A percentile compares a stretch with the other conserved stretches of the same genome.
phyloP scores from a whole-genome alignment of 1,140 invertebrate species.

The Brachystomella parvula region DNA sequence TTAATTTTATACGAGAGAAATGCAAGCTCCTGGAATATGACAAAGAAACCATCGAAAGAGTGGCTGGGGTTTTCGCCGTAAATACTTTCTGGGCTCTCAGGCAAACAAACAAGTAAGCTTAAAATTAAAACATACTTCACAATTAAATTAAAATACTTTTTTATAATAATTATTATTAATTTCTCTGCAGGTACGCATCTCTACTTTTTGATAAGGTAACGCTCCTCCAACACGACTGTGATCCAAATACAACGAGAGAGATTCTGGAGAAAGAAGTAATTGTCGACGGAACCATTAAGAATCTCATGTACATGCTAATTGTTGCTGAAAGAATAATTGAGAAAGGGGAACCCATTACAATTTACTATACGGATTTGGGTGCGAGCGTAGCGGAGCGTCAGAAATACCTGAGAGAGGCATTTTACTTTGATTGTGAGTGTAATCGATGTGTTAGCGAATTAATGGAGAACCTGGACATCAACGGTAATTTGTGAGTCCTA shows the following conservation, averaged over 20 bases:
- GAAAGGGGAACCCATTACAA: not conserved
- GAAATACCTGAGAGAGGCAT: not conserved
- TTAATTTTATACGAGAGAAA: conserved; percentile 20
- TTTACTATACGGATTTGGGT: not conserved
- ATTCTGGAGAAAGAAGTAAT: conserved; percentile 9
- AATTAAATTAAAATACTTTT: not conserved
- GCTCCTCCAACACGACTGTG: conserved; percentile 29
- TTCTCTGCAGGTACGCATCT: conserved; percentile 22
- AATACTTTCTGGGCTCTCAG: conserved; percentile 27
- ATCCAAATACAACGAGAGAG: conserved; percentile 26
- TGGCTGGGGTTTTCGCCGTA: conserved; percentile 20
- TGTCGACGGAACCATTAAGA: not conserved
- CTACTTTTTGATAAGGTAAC: conserved; percentile 22
- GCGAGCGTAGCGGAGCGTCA: not conserved
- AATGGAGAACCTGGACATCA: no score
- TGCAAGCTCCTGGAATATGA: conserved; percentile 21
- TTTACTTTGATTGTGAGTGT: not conserved
- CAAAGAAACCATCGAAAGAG: conserved; percentile 2
- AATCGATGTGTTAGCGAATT: not conserved
- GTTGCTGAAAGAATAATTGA: not conserved
- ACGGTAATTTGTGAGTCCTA: no score
- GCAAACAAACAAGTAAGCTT: conserved; percentile 13
- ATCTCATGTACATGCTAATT: not conserved
- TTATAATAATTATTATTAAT: conserved; percentile 1
- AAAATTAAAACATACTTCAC: not conserved